Evolutionary conservation across 2,113 vertebrate genomes (phyloP), one percentile per base, ranked within the genome.

Genomic region (Podilymbus podiceps): DNA sequence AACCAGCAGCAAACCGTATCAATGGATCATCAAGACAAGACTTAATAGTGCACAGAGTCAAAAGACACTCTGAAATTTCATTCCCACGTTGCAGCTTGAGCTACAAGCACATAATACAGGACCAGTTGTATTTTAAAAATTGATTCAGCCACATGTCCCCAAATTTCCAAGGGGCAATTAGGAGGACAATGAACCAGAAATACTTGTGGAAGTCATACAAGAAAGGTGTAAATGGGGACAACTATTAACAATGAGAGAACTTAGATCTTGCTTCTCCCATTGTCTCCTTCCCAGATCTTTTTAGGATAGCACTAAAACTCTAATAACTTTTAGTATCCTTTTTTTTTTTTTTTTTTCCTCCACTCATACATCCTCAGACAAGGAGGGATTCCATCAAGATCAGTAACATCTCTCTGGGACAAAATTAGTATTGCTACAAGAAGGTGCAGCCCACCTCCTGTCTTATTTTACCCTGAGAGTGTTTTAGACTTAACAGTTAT

Each of bases 21-120:
- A 89, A 69, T 87, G 77, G 64, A 67, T 96, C 80, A 91, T 95
- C 88, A 91, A 90, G 73, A 76, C 49, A 84, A 82, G 73, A 56
- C 3, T 2, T 64, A 60, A 79, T 20, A 66, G n/a, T 0, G 4
- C 33, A 50, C 25, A 33, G 21, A 71, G 53, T 47, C 66, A 78
- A 68, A 78, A 90, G 68, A 71, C 9, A 60, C 42, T 50, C 31
- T 58, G n/a, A 88, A 67, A 89, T 92, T 80, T 80, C 63, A 53
- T 62, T 88, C 46, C 11, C 16, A 84, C 13, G 5, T 35, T 69
- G 67, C 55, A 74, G 47, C 21, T 77, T 7, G 4, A 86, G 15
- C 63, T 88, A 59, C 9, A 40, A 69, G 25, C 8, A 53, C n/a
- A 46, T 19, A 91, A 73, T 58, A 73, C 24, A 73, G 15, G 33